Percentiles rank a stretch among this genome's conserved stretches.
Conservation (phyloP, 2,113 vertebrate genomes). For the Mesitornis unicolor region DNA sequence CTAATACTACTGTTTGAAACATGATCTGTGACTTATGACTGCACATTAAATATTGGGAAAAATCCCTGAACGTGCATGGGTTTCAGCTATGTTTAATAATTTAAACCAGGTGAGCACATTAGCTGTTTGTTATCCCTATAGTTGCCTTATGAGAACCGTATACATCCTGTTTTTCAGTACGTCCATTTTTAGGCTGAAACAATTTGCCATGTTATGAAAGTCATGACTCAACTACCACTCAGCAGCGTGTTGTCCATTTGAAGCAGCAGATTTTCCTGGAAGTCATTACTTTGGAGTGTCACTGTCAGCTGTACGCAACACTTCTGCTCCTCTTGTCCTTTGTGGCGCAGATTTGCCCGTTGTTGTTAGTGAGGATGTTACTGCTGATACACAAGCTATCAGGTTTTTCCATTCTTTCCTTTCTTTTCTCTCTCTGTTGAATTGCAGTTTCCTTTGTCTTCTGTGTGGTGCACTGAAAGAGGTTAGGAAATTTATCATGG, state of each 20-base stretch:
- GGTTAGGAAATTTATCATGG: slow-evolving; percentile 45
- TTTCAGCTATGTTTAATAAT: background rate
- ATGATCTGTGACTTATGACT: background rate
- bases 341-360: background rate
- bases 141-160: background rate
- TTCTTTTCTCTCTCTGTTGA: slow-evolving; percentile 25
- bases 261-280: slow-evolving; percentile 42
- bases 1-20: background rate
- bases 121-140: background rate
- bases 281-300: slow-evolving; percentile 34
- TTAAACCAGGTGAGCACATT: background rate
- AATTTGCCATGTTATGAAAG: slow-evolving; percentile 1
- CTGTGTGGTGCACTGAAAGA: background rate
- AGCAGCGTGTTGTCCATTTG: background rate
- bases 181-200: background rate
- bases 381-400: slow-evolving; percentile 6
- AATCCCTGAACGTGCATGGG: background rate
- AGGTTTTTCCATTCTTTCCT: slow-evolving; percentile 12
- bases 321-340: background rate
- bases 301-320: background rate
- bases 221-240: background rate
- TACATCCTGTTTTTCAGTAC: background rate
- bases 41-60: background rate
- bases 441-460: slow-evolving; percentile 61
- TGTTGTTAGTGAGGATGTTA: slow-evolving; percentile 2